These are phyloP conservation scores for Zaprionus camerounensis DNA, from an alignment of 1,140 invertebrate species.

Conservation along the genomic window DNA sequence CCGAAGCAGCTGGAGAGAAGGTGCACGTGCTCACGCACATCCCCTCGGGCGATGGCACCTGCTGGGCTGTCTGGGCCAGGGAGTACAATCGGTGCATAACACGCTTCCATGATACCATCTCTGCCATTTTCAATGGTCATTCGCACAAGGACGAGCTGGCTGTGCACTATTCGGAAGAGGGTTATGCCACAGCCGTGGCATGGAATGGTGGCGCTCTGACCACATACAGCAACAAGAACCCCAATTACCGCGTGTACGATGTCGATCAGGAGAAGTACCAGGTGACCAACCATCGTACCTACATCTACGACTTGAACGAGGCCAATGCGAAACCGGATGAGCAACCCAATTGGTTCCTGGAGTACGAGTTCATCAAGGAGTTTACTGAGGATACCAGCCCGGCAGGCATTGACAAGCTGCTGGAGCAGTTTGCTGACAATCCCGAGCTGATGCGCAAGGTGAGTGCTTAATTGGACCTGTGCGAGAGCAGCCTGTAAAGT, in stretches of 20 bases:
- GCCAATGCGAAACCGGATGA: constrained; percentile 87
- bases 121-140: constrained; percentile 92
- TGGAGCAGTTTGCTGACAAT: constrained; percentile 84
- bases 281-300: constrained; percentile 88
- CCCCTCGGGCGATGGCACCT: constrained; percentile 89
- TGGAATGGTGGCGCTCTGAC: constrained; percentile 92
- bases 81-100: constrained; percentile 87
- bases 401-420: constrained; percentile 84
- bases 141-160: constrained; percentile 91
- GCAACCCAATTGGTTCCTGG: constrained; percentile 86
- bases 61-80: constrained; percentile 88
- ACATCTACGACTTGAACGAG: constrained; percentile 90
- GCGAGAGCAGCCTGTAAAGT: neutral
- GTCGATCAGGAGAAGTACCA: constrained; percentile 87
- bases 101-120: constrained; percentile 88
- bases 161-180: constrained; percentile 87
- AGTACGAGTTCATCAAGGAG: constrained; percentile 89
- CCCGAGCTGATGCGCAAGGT: constrained; percentile 70
- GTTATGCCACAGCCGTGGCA: constrained; percentile 87
- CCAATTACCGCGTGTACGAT: constrained; percentile 91
- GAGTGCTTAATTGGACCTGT: neutral
- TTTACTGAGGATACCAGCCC: constrained; percentile 85
- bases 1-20: constrained; percentile 89
- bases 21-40: constrained; percentile 95
- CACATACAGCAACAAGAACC: constrained; percentile 88